Percentiles rank a stretch among this genome's conserved stretches.
These are phyloP conservation scores for Phoenicopterus ruber DNA, from an alignment of 2,113 vertebrate genomes.

Conservation along the genomic window DNA sequence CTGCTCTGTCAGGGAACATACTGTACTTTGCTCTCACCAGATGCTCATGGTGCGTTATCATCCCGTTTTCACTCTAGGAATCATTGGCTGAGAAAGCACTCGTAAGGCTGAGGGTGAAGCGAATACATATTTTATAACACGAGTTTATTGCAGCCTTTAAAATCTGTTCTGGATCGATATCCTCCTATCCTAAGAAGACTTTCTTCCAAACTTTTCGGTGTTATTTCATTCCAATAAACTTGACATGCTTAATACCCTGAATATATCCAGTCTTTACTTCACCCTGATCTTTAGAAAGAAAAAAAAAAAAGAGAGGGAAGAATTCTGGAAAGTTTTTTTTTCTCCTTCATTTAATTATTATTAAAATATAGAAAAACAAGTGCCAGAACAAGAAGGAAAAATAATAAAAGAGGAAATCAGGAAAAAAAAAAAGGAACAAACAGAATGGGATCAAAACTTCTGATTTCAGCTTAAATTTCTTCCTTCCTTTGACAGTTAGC, in stretches of 20 bases:
- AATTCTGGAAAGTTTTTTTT: background rate
- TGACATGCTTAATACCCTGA: background rate
- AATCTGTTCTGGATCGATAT: background rate
- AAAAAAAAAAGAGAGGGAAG: background rate
- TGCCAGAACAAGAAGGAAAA: background rate
- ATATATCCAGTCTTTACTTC: background rate
- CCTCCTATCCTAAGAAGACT: background rate
- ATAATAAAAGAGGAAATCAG: background rate
- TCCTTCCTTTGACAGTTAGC: background rate
- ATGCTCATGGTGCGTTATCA: conserved; percentile 13
- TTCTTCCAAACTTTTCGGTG: background rate
- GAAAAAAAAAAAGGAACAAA: background rate
- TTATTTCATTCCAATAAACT: background rate
- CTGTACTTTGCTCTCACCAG: conserved; percentile 10
- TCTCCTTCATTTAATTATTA: background rate
- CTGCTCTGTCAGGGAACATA: background rate
- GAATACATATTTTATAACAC: background rate
- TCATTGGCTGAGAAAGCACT: background rate
- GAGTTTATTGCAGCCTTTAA: background rate
- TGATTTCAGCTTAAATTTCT: background rate
- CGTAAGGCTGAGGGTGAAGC: background rate
- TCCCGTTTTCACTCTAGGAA: conserved; percentile 2
- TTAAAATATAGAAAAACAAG: background rate
- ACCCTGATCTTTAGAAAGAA: background rate
- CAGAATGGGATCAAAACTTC: background rate